These are phyloP conservation scores for Anthophora plumipes DNA, from an alignment of 2,888 invertebrate species.

Conservation along the genomic window DNA sequence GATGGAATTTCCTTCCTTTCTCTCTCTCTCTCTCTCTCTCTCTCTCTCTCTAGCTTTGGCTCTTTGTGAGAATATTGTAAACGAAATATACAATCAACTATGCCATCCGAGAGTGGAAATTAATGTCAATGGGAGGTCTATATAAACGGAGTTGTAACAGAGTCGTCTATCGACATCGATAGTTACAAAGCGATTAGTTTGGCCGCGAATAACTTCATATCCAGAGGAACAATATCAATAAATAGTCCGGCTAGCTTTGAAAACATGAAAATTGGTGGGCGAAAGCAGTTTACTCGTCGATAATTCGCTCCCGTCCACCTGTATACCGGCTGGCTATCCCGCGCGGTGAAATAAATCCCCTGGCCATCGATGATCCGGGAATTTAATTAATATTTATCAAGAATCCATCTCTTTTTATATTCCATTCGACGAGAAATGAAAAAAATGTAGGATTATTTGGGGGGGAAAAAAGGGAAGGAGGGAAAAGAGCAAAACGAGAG, in stretches of 20 bases:
- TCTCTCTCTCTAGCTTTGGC: neutral
- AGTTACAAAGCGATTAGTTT: slow-evolving; percentile 12
- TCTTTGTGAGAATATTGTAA: neutral
- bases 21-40: no score
- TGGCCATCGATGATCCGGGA: neutral
- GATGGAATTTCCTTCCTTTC: neutral
- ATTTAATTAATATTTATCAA: slow-evolving; percentile 25
- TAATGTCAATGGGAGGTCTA: neutral
- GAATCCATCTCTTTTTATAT: neutral
- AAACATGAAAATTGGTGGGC: slow-evolving; percentile 4
- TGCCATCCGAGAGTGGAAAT: neutral
- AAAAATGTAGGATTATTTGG: no score
- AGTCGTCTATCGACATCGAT: no score
- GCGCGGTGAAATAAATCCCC: neutral
- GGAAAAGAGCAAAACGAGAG: neutral
- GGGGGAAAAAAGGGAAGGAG: neutral
- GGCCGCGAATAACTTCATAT: slow-evolving; percentile 1
- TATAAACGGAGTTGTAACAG: neutral
- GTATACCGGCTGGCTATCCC: neutral
- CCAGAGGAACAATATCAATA: slow-evolving; percentile 7
- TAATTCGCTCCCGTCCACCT: slow-evolving; percentile 6
- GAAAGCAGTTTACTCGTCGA: slow-evolving; percentile 2
- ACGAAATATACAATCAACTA: neutral
- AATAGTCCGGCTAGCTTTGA: slow-evolving; percentile 3
- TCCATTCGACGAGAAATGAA: neutral